Evolutionary conservation across 2,113 vertebrate genomes (phyloP).

Genomic region (Tinamus guttatus): DNA sequence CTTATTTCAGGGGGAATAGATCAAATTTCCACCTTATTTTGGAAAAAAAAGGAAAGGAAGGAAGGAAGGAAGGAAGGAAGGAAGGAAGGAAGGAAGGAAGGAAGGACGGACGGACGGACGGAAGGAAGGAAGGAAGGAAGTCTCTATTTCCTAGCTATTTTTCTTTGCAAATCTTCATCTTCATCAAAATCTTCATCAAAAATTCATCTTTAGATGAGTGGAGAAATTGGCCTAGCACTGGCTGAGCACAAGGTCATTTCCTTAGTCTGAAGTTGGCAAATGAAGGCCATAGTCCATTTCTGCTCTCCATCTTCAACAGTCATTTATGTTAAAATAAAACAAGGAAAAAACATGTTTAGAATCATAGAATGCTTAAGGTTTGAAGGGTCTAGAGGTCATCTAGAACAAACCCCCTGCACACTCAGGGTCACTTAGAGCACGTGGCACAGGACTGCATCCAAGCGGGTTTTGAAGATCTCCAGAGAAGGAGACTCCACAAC

Average conservation of each 20-base stretch:
- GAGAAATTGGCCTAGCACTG: not conserved
- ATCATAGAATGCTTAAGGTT: not conserved
- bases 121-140: not conserved
- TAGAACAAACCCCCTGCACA: too few relatives aligned
- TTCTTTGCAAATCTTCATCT: not conserved
- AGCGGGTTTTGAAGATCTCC: too few relatives aligned
- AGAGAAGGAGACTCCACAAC: too few relatives aligned
- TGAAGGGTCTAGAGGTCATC: too few relatives aligned
- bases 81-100: not conserved
- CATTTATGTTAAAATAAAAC: not conserved
- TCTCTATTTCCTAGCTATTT: not conserved
- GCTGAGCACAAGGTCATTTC: not conserved
- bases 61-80: not conserved
- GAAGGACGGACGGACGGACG: not conserved
- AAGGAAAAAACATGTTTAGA: conserved; percentile 16
- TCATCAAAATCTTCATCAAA: too few relatives aligned
- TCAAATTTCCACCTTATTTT: not conserved
- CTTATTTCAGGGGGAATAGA: not conserved
- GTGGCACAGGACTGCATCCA: too few relatives aligned
- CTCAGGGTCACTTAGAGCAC: too few relatives aligned
- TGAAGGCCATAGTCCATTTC: not conserved
- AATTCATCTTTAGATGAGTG: not conserved
- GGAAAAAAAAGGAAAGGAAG: not conserved
- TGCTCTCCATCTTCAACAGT: not conserved
- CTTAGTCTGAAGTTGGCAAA: not conserved